Evolutionary conservation across 2,888 invertebrate species (phyloP).

Genomic region (Drosophila koepferae): DNA sequence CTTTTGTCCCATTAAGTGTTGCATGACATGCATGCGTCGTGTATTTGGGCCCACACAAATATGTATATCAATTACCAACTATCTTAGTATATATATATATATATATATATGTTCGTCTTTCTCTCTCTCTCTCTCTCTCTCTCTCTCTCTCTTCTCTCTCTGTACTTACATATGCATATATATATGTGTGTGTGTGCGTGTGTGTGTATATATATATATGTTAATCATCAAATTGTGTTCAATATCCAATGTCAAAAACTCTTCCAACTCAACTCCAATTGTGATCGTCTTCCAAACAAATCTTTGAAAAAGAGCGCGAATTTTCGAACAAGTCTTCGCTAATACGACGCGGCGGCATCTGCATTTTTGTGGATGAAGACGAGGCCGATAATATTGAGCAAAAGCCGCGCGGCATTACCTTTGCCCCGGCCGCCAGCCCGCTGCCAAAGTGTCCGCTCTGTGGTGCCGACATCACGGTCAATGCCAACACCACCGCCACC

Average conservation of each 20-base stretch:
- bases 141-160: constrained; percentile 33
- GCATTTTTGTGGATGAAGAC: constrained; percentile 85
- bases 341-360: constrained; percentile 85
- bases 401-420: constrained; percentile 77
- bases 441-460: constrained; percentile 79
- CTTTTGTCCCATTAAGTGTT: constrained; percentile 35
- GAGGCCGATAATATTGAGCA: constrained; percentile 83
- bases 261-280: constrained; percentile 49
- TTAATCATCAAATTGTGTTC: constrained; percentile 73
- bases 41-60: constrained; percentile 17
- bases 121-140: constrained; percentile 29
- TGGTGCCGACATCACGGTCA: constrained; percentile 67
- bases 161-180: constrained; percentile 46
- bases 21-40: constrained; percentile 67
- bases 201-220: constrained; percentile 57
- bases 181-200: constrained; percentile 36
- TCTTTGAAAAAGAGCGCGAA: constrained; percentile 69
- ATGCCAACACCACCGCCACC: constrained; percentile 37
- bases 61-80: constrained; percentile 9
- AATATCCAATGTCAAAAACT: constrained; percentile 59
- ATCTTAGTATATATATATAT: constrained; percentile 49
- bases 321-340: constrained; percentile 84
- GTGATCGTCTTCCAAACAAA: constrained; percentile 40
- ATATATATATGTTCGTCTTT: constrained; percentile 39
- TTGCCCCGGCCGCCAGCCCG: constrained; percentile 70